phyloP scores from a whole-genome alignment of 2,113 vertebrate genomes.

The Leptosomus discolor region DNA sequence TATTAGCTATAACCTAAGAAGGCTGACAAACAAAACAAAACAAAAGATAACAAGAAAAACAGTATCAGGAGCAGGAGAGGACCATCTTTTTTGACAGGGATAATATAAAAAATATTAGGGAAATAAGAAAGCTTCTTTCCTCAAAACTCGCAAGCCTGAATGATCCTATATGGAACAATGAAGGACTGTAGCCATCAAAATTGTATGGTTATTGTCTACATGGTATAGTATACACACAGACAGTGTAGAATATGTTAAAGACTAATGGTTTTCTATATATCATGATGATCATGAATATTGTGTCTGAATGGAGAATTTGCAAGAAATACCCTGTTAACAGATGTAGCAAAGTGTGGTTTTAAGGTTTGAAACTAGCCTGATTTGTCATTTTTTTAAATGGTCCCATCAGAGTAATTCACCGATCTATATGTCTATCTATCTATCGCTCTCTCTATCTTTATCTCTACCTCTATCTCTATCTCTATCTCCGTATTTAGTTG shows the following conservation, averaged over 20 bases:
- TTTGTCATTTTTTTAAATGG: not conserved
- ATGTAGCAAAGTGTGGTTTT: not conserved
- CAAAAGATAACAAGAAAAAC: not conserved
- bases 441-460: not conserved
- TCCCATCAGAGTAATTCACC: not conserved
- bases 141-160: not conserved
- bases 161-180: not conserved
- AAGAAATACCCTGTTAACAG: not conserved
- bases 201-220: not conserved
- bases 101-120: not conserved
- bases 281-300: fast-evolving
- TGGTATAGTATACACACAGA: not conserved
- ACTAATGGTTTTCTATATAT: not conserved
- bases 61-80: not conserved
- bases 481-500: not conserved
- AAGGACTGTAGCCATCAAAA: not conserved
- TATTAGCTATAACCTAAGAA: not conserved
- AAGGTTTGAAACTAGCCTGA: not conserved
- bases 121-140: not conserved
- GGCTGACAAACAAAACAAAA: not conserved
- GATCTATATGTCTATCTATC: not conserved
- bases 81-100: not conserved
- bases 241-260: not conserved
- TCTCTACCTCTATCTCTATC: not conserved
- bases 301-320: not conserved